Base-by-base conservation (phyloP, 2,797 vertebrate genomes). In the Calcarius lapponicus region DNA sequence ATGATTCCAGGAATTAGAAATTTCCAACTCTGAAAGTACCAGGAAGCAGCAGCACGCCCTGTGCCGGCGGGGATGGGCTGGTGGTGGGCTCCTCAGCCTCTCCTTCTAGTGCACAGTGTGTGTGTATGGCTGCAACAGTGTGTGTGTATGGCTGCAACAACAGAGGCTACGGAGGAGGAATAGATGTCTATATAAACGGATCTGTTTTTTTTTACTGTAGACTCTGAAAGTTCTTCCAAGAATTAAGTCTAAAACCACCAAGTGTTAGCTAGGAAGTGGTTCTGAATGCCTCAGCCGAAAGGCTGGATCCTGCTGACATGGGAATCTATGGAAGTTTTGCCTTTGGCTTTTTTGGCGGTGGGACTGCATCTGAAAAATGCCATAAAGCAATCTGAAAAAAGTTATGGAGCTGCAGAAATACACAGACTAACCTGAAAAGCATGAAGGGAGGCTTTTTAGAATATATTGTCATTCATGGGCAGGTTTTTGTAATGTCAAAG, bases 1-100 rank as follows among this genome's bases (percentile, higher is more conserved):
- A 57, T 34, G 96, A 97, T 95, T 92, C 94, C 88, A 60, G 92
- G 93, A 97, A 97, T 91, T 94, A 93, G 92, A 65, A 94, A 92
- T 96, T 97, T 96, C 93, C 91, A 97, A 54, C 73, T 92, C 1
- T 19, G 93, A 94, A 95, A 34, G 81, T 75, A 81, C 60, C 81
- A 90, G 95, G 96, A 97, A 96, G 94, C 5, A 0, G 64, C 78
- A 96, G 67, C 9, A 34, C 32, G 20, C 34, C 50, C 57, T 93
- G 11, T 18, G 93, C 83, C 2, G 4, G 74, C 1, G 20, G 75
- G 80, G 64, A 73, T 42, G 76, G 89, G 83, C 78, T 96, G 79
- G 26, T 5, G 2, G 47, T 2, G 15, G 40, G 80, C 34, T 94
- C 74, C 53, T 71, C 7, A 17, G 16, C n/a, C 69, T 64, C 40